phyloP scores from a whole-genome alignment of 2,888 invertebrate genomes.

The Amiota communis region DNA sequence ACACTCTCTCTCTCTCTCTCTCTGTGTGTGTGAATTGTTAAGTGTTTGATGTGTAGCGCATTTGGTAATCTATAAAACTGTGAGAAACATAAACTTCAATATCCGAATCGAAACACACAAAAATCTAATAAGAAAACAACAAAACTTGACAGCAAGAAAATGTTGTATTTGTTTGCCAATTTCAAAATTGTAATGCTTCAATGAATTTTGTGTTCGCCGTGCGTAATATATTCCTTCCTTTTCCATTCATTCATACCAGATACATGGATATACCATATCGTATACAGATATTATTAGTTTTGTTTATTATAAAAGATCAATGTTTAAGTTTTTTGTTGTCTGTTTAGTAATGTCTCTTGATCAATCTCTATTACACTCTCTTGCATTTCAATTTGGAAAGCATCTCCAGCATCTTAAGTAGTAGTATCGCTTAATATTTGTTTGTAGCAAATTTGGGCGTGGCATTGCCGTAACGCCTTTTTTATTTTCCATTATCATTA shows the following conservation, averaged over 20 bases:
- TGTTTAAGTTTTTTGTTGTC: slow-evolving; percentile 21
- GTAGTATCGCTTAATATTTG: slow-evolving; percentile 14
- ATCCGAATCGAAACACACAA: slow-evolving; percentile 1
- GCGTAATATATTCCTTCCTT: background rate
- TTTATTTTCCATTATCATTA: slow-evolving; percentile 27
- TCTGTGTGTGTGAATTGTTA: no score
- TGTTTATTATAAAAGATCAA: slow-evolving; percentile 20
- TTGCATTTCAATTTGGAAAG: background rate
- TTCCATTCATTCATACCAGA: background rate
- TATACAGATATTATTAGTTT: background rate
- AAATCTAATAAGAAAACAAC: slow-evolving; percentile 29
- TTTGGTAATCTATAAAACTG: slow-evolving; percentile 19
- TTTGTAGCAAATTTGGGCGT: slow-evolving; percentile 19
- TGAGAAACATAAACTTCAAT: background rate
- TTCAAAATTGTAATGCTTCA: slow-evolving; percentile 62
- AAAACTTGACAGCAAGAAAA: slow-evolving; percentile 8
- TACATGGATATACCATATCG: background rate
- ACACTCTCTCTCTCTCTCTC: no score
- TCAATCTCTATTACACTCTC: background rate
- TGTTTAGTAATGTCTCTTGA: background rate
- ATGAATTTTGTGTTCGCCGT: slow-evolving; percentile 47
- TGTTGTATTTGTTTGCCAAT: slow-evolving; percentile 57
- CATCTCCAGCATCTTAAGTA: background rate
- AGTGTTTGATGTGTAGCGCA: background rate
- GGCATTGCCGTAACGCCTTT: background rate